Percentiles rank a stretch among this genome's conserved stretches.
These are phyloP conservation scores for Heliconius aoede DNA, from an alignment of 2,888 invertebrate genomes.

Conservation along the genomic window DNA sequence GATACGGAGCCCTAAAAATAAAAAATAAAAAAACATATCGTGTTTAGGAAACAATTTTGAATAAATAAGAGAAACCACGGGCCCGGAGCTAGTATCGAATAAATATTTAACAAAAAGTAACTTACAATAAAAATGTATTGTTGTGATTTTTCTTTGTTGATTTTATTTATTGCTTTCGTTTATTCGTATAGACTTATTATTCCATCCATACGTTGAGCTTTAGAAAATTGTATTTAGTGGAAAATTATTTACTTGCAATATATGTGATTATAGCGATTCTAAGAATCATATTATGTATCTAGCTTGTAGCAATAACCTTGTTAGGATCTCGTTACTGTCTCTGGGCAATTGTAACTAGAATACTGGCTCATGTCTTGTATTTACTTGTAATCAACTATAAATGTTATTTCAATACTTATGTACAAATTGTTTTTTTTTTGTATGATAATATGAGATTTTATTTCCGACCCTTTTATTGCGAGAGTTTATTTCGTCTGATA, in stretches of 20 bases:
- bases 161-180: conserved; percentile 21
- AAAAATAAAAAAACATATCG: too few species aligned
- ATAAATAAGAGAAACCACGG: neutral
- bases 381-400: too few species aligned
- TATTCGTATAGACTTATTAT: conserved; percentile 3
- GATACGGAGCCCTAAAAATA: too few species aligned
- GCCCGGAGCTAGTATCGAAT: neutral
- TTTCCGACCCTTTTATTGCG: too few species aligned
- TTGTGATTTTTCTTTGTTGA: conserved; percentile 16
- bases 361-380: neutral
- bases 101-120: conserved; percentile 3
- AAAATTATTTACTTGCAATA: neutral
- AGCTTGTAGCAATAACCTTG: neutral
- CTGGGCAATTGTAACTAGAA: neutral
- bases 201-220: neutral
- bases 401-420: too few species aligned
- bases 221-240: conserved; percentile 15
- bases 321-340: neutral
- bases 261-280: neutral
- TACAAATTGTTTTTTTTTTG: too few species aligned
- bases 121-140: conserved; percentile 7
- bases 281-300: neutral
- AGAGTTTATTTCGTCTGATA: too few species aligned
- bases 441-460: too few species aligned
- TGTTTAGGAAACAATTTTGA: too few species aligned